Percentiles rank a stretch among this genome's conserved stretches.
phyloP scores from a whole-genome alignment of 2,113 vertebrate species.

The Oreotragus oreotragus region DNA sequence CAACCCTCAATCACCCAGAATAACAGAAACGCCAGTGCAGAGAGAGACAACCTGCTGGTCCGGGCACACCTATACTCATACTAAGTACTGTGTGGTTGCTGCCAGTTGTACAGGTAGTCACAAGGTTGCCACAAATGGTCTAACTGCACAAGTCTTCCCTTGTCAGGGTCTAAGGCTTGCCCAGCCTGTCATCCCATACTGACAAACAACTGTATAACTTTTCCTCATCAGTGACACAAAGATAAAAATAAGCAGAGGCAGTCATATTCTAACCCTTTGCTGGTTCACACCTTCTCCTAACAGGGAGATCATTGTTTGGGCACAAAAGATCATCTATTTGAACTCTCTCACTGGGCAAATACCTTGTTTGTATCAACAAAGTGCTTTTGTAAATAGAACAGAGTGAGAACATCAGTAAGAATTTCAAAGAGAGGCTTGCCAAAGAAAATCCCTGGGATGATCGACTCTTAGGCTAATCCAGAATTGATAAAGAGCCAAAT shows the following conservation, averaged over 20 bases:
- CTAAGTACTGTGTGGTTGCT: background rate
- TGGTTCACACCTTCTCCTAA: slow-evolving; percentile 47
- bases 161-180: background rate
- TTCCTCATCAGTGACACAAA: slow-evolving; percentile 48
- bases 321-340: slow-evolving; percentile 33
- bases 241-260: slow-evolving; percentile 48
- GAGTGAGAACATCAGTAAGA: slow-evolving; percentile 35
- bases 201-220: slow-evolving; percentile 21
- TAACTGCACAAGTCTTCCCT: background rate
- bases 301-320: background rate
- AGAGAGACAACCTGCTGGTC: background rate
- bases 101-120: slow-evolving; percentile 25
- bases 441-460: slow-evolving; percentile 34
- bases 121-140: background rate
- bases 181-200: slow-evolving; percentile 16
- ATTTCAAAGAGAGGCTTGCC: slow-evolving; percentile 39
- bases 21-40: background rate
- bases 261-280: slow-evolving; percentile 40
- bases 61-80: background rate
- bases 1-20: background rate
- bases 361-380: slow-evolving; percentile 49
- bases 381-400: slow-evolving; percentile 46
- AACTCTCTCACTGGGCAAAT: slow-evolving; percentile 9
- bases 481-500: slow-evolving; percentile 46
- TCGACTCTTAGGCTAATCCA: slow-evolving; percentile 40